These are phyloP conservation scores for Bostrychus sinensis DNA, from an alignment of 2,113 vertebrate species.

Conservation along the genomic window DNA sequence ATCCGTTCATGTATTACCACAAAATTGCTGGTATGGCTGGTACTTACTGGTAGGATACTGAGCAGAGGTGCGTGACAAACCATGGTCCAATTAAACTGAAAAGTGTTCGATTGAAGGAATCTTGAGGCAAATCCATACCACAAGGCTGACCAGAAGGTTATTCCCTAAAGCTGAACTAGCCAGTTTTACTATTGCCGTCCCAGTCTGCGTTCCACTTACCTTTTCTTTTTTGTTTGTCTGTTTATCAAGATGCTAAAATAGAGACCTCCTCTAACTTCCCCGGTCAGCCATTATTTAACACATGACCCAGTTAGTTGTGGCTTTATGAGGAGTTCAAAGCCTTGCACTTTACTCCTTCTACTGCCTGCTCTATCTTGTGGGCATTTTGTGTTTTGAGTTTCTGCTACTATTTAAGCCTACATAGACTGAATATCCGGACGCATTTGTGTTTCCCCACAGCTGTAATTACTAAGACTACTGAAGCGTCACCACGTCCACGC, in stretches of 20 bases:
- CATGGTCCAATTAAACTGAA: constrained; percentile 68
- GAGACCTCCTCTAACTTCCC: no score
- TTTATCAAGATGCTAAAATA: no score
- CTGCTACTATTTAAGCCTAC: constrained; percentile 37
- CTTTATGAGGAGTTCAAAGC: constrained; percentile 40
- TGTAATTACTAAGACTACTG: constrained; percentile 64
- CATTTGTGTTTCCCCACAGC: constrained; percentile 59
- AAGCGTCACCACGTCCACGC: constrained; percentile 45
- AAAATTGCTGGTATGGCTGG: constrained; percentile 40
- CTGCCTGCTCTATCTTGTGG: constrained; percentile 10
- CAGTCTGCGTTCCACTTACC: no score
- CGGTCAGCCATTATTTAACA: no score
- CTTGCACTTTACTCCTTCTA: constrained; percentile 22
- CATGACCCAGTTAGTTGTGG: constrained; percentile 26
- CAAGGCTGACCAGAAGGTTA: constrained; percentile 12
- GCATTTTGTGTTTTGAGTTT: constrained; percentile 11
- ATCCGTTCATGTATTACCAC: constrained; percentile 14
- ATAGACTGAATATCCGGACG: constrained; percentile 56
- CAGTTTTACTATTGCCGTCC: background rate
- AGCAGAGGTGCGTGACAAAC: constrained; percentile 56
- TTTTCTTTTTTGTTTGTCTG: no score
- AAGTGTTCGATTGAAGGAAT: constrained; percentile 67
- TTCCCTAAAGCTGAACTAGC: background rate
- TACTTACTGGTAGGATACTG: constrained; percentile 51
- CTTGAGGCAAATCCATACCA: constrained; percentile 62